Conservation (phyloP, 2,888 invertebrate genomes). For the Agrotis clavis region DNA sequence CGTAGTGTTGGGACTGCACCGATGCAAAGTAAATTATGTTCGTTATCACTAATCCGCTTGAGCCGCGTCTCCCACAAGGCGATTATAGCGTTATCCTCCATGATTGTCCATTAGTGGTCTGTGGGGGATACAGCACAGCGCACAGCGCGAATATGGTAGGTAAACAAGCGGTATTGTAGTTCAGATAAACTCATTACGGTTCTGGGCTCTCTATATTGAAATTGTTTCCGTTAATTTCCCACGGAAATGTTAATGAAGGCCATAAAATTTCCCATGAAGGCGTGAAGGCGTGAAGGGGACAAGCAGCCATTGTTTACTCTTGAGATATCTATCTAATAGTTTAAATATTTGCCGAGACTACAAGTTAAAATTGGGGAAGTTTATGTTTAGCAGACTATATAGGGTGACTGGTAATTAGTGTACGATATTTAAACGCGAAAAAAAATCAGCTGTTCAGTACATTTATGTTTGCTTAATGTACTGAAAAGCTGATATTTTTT, state of each 20-base stretch:
- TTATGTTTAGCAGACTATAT: not conserved
- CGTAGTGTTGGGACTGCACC: slow-evolving; percentile 14
- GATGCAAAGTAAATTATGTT: slow-evolving; percentile 46
- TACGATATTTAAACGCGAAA: too few relatives aligned
- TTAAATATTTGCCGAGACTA: not conserved
- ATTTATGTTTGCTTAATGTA: too few relatives aligned
- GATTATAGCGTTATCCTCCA: slow-evolving; percentile 45
- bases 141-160: not conserved
- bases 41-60: slow-evolving; percentile 53
- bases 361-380: not conserved
- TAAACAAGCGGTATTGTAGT: slow-evolving; percentile 14
- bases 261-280: not conserved
- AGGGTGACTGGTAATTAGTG: too few relatives aligned
- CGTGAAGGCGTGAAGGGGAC: not conserved
- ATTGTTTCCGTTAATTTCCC: not conserved
- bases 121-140: slow-evolving; percentile 1
- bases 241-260: not conserved
- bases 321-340: not conserved
- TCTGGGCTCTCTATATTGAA: not conserved
- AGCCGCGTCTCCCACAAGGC: slow-evolving; percentile 33
- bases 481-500: too few relatives aligned
- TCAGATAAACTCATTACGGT: slow-evolving; percentile 7
- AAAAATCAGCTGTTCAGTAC: too few relatives aligned
- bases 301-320: not conserved
- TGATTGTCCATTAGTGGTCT: slow-evolving; percentile 55